Conservation (phyloP, 2,888 invertebrate genomes). For the Hylaea fasciaria region DNA sequence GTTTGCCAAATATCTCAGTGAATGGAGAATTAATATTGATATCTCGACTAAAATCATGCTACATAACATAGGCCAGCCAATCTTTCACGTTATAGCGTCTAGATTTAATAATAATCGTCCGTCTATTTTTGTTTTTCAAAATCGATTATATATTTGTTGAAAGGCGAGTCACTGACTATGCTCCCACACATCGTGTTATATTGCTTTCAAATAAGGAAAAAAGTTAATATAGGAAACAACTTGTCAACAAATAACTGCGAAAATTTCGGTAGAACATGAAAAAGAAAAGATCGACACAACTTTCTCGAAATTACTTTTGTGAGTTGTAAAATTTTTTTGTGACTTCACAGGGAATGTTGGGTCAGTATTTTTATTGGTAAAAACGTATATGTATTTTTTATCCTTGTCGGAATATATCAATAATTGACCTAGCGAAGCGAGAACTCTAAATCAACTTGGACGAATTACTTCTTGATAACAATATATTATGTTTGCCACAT, state of each 20-base stretch:
- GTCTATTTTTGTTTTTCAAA: no score
- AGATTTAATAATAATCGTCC: no score
- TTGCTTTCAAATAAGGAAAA: constrained; percentile 33
- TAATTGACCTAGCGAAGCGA: no score
- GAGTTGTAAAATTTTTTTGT: constrained; percentile 18
- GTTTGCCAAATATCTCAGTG: no score
- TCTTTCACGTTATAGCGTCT: no score
- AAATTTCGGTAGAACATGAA: constrained; percentile 21
- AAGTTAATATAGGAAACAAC: constrained; percentile 33
- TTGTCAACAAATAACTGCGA: constrained; percentile 31
- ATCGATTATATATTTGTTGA: not conserved
- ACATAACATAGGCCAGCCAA: no score
- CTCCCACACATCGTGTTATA: constrained; percentile 8
- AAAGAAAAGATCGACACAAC: constrained; percentile 11
- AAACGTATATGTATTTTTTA: not conserved
- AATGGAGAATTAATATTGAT: no score
- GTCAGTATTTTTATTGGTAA: constrained; percentile 1
- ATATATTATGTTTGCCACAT: no score
- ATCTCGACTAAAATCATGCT: no score
- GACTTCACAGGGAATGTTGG: constrained; percentile 2
- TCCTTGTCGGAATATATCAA: no score
- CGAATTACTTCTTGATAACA: no score
- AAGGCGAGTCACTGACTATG: constrained; percentile 4
- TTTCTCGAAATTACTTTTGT: constrained; percentile 16
- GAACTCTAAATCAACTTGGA: no score